Evolutionary conservation across 2,888 invertebrate genomes (phyloP), one percentile per base, ranked within the genome.

Genomic region (Acleris cristana): DNA sequence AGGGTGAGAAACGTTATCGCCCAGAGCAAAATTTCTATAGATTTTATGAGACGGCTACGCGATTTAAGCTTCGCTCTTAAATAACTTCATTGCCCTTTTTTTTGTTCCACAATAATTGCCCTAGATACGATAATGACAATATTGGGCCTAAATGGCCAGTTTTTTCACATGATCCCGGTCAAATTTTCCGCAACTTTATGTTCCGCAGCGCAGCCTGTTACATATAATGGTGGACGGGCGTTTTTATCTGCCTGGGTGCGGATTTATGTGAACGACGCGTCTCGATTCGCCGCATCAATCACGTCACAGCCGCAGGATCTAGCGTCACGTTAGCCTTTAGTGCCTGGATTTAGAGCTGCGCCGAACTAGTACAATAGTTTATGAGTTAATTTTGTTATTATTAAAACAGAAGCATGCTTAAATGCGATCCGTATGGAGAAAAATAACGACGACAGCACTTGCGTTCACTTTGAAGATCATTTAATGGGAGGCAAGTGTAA

Each of bases 201-300:
- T 48, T 51, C 64, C 57, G 64, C 60, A 67, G 49, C 54, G 55
- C 58, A 55, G 53, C 54, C 73, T 59, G 78, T 80, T 81, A 81
- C 77, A 82, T 83, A 83, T 82, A 83, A 83, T 83, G 76, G 76
- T 73, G 71, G 74, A 72, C 70, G 72, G 75, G 71, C 76, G 77
- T 81, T 83, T 82, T 81, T 78, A 76, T 77, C 71, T 34, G 53
- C 64, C 70, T 62, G 72, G 69, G 73, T 70, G 74, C 71, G 75
- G 77, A 76, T 79, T 80, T 78, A 75, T 76, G 75, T 78, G 56
- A 51, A 51, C 51, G 64, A 51, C 52, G 70, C 69, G 71, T 72
- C 61, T 69, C 65, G 71, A 69, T 72, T 73, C 65, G 68, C 72
- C 73, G 74, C 77, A 79, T 82, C 81, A 76, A 81, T 82, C 83